Evolutionary conservation across 64 coral and sea anemone genomes (phyloP), one percentile per base, ranked within the genome.

Genomic region (Cladopsammia gracilis): DNA sequence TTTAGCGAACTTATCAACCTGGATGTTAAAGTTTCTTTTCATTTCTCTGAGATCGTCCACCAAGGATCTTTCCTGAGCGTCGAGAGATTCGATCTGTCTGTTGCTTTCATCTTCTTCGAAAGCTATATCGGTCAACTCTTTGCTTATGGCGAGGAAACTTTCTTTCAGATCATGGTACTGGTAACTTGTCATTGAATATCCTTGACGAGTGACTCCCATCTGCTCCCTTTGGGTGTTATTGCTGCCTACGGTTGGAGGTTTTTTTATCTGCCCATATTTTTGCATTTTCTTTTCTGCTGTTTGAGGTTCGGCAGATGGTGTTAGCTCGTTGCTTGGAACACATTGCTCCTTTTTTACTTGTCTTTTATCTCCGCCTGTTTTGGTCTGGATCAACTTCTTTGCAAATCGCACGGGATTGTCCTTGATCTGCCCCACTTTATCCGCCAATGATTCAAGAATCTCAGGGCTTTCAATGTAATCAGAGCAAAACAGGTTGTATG

Each of bases 401-500:
- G 66, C 54, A 71, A 93, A 96, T 24, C 65, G 67, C 44, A 73
- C 79, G 48, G 89, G 94, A 19, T 92, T 68, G 16, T 76, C 78
- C 34, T 60, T 87, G 19, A 96, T 91, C 56, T 92, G 58, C 76
- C 58, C 56, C 16, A 92, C 71, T 77, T 83, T 86, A 2, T 26
- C 76, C 20, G 57, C 85, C 45, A 92, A 18, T 4, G 13, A 71
- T 19, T 65, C 60, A 5, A 96, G 60, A 45, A 74, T 73, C 46
- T 85, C 76, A 18, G 89, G 94, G 19, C 83, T 54, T 54, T 92
- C 84, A 45, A 66, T 53, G 23, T 77, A 90, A 19, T 85, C 94
- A 18, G 67, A 47, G n/a, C 70, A 60, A 62, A 96, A 82, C 1
- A 96, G 48, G 34, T 96, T 96, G 48, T 83, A 88, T 15, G 89